A percentile compares a stretch with the other conserved stretches of the same genome.
These are phyloP conservation scores for Turritopsis rubra DNA, from an alignment of 30 jellyfish, hydroid and myxozoan genomes.

Conservation along the genomic window DNA sequence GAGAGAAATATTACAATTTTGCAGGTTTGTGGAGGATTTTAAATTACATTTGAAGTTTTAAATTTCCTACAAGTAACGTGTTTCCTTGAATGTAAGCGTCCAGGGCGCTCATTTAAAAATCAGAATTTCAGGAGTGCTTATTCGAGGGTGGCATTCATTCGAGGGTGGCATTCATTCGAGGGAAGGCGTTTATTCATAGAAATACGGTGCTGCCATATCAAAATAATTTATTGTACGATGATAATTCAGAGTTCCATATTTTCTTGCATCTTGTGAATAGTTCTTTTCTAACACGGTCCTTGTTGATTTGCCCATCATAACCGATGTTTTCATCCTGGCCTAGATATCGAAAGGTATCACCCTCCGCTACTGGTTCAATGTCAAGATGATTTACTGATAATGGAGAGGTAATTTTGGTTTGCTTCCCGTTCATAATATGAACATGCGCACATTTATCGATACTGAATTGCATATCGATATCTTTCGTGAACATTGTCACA, in stretches of 20 bases:
- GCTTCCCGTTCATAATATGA: slow-evolving; percentile 16
- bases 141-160: no score
- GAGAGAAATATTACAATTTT: no score
- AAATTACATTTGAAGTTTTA: no score
- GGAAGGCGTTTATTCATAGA: no score
- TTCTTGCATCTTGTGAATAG: slow-evolving; percentile 29
- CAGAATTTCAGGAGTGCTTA: no score
- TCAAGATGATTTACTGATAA: not conserved
- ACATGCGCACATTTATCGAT: slow-evolving; percentile 23
- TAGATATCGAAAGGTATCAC: slow-evolving; percentile 32
- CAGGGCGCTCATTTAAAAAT: no score
- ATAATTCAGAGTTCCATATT: slow-evolving; percentile 32
- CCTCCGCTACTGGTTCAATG: slow-evolving; percentile 32
- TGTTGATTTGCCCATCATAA: slow-evolving; percentile 25
- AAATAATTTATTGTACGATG: slow-evolving; percentile 31
- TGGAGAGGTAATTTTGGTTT: not conserved
- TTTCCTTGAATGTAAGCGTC: no score
- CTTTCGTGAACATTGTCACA: not conserved
- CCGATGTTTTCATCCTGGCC: slow-evolving; percentile 36
- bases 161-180: no score
- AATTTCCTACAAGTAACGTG: no score
- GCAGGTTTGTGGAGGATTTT: no score
- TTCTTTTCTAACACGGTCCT: slow-evolving; percentile 35
- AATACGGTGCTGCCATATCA: slow-evolving; percentile 21
- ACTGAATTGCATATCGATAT: slow-evolving; percentile 33